These are phyloP conservation scores for Lepidostoma basale DNA, from an alignment of 1,140 invertebrate genomes.

Conservation along the genomic window DNA sequence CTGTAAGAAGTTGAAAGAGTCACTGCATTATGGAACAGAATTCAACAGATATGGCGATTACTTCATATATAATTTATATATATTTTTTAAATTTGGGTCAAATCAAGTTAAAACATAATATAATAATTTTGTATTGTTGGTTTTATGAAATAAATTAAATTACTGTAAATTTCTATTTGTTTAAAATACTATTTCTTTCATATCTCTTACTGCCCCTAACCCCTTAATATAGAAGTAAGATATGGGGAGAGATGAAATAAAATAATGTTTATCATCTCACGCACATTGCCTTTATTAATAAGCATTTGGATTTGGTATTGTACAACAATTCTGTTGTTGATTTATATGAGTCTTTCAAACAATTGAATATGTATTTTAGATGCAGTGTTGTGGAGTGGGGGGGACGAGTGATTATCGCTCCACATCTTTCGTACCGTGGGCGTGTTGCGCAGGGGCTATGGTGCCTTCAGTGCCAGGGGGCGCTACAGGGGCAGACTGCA, in stretches of 20 bases:
- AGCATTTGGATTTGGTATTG: background rate
- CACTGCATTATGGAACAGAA: too few species aligned
- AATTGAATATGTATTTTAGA: slow-evolving; percentile 59
- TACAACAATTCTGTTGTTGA: background rate
- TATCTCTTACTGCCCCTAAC: too few species aligned
- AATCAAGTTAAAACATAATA: too few species aligned
- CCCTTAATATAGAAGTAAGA: background rate
- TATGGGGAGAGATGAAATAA: background rate
- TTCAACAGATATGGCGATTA: too few species aligned
- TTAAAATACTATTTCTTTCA: background rate
- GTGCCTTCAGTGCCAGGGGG: slow-evolving; percentile 37
- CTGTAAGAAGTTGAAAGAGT: too few species aligned
- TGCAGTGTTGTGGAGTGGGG: slow-evolving; percentile 67
- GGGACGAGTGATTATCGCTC: slow-evolving; percentile 60
- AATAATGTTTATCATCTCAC: background rate
- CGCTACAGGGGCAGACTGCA: slow-evolving; percentile 51
- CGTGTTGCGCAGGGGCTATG: slow-evolving; percentile 57
- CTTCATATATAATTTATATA: too few species aligned
- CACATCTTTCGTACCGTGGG: slow-evolving; percentile 55
- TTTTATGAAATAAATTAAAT: too few species aligned
- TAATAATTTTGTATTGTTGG: too few species aligned
- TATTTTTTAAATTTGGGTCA: too few species aligned
- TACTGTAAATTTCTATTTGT: too few species aligned
- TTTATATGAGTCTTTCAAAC: background rate
- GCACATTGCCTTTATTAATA: background rate